These are phyloP conservation scores for Gyps fulvus DNA, from an alignment of 2,113 vertebrate genomes.

Conservation along the genomic window DNA sequence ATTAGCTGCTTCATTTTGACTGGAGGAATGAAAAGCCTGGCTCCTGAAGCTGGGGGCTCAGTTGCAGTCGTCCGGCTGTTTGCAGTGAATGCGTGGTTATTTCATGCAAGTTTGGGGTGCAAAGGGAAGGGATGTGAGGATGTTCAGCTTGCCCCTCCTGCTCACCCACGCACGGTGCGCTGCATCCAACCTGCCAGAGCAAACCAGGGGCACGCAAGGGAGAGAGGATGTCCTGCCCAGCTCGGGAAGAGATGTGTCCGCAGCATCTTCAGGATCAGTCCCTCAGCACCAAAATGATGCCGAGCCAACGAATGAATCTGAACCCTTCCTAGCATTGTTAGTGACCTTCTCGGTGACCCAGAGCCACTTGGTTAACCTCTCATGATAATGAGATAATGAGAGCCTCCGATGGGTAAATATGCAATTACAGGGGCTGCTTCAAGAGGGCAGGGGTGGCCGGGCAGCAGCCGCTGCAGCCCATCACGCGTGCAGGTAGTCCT, in stretches of 20 bases:
- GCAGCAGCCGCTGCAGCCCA: neutral
- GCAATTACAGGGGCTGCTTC: neutral
- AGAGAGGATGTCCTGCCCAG: neutral
- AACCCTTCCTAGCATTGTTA: neutral
- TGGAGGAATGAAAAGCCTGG: neutral
- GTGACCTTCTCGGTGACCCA: neutral
- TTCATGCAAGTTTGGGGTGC: neutral
- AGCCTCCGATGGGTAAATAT: neutral
- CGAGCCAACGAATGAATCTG: neutral
- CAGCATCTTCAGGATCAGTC: neutral
- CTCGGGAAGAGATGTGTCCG: fast-evolving
- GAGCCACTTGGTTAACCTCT: neutral
- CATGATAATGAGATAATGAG: neutral
- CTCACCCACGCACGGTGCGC: fast-evolving
- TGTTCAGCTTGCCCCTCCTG: neutral
- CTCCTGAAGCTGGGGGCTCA: neutral
- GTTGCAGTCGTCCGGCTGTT: neutral
- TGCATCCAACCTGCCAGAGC: neutral
- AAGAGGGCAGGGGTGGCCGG: neutral
- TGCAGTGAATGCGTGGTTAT: fast-evolving
- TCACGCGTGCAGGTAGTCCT: fast-evolving
- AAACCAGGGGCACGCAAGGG: neutral
- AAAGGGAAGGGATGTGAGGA: neutral
- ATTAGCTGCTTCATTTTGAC: fast-evolving
- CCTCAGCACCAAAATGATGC: fast-evolving